phyloP scores from a whole-genome alignment of 2,113 vertebrate species.

The Etheostoma spectabile region DNA sequence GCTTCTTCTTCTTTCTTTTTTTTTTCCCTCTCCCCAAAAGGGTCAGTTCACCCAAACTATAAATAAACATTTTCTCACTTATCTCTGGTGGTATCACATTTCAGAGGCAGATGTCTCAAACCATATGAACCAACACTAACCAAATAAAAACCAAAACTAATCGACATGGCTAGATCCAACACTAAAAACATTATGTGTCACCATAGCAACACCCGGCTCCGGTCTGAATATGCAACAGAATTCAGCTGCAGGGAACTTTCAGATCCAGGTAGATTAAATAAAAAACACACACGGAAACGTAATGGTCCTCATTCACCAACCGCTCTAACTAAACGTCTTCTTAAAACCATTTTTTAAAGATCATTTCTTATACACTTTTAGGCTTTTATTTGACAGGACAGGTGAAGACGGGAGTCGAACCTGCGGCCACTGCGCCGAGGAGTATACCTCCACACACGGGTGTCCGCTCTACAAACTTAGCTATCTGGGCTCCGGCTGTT shows the following conservation, averaged over 20 bases:
- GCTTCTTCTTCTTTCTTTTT: background rate
- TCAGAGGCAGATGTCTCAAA: background rate
- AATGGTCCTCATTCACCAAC: no score
- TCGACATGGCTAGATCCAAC: background rate
- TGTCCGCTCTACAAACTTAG: no score
- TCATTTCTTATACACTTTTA: no score
- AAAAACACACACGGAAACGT: background rate
- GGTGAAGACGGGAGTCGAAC: no score
- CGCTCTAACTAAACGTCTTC: no score
- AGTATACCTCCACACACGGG: no score
- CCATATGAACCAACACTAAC: no score
- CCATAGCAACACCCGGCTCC: background rate
- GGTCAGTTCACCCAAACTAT: background rate
- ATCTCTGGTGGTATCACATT: background rate
- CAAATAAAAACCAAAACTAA: background rate
- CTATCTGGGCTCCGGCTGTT: no score
- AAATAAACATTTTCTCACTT: slow-evolving; percentile 29
- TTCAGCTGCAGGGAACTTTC: background rate
- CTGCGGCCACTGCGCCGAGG: no score
- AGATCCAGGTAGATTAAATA: background rate
- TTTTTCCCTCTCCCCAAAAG: background rate
- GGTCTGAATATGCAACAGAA: background rate
- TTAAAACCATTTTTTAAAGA: no score
- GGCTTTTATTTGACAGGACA: no score
- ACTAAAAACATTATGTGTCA: no score